Conservation (phyloP, 2,797 vertebrate genomes). For the Crocidura indochinensis region DNA sequence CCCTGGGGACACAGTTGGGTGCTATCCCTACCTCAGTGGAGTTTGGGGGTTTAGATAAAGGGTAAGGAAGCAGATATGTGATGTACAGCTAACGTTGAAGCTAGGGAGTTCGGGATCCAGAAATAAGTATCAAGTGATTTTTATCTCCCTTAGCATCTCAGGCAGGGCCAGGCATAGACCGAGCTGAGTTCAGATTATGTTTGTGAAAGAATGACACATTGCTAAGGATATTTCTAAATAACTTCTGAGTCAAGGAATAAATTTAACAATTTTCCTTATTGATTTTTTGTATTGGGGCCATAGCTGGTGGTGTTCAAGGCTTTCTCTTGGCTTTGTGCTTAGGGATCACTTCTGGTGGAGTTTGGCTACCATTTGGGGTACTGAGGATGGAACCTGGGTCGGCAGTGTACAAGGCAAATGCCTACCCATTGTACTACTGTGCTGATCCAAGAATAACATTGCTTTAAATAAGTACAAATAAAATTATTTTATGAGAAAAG, state of each 20-base stretch:
- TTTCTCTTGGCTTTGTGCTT: too few relatives aligned
- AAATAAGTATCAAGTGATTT: neutral
- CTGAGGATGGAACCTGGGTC: too few relatives aligned
- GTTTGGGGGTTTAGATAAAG: neutral
- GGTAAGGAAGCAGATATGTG: neutral
- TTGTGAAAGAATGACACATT: neutral
- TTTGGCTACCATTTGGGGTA: too few relatives aligned
- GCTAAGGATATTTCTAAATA: slow-evolving; percentile 25
- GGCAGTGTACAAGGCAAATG: too few relatives aligned
- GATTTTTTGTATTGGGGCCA: too few relatives aligned
- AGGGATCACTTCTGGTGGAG: too few relatives aligned
- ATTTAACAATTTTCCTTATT: too few relatives aligned
- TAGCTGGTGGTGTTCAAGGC: too few relatives aligned
- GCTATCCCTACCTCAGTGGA: neutral
- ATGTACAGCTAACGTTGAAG: neutral
- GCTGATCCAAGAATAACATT: neutral
- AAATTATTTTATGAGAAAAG: slow-evolving; percentile 2
- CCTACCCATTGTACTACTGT: too few relatives aligned
- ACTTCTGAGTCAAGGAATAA: neutral
- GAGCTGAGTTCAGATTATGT: neutral
- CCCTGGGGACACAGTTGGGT: neutral
- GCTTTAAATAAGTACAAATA: neutral
- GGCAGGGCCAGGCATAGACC: neutral
- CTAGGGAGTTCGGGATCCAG: neutral
- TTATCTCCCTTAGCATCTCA: neutral